Conservation (phyloP, 2,113 vertebrate species). For the Capreolus pygargus region DNA sequence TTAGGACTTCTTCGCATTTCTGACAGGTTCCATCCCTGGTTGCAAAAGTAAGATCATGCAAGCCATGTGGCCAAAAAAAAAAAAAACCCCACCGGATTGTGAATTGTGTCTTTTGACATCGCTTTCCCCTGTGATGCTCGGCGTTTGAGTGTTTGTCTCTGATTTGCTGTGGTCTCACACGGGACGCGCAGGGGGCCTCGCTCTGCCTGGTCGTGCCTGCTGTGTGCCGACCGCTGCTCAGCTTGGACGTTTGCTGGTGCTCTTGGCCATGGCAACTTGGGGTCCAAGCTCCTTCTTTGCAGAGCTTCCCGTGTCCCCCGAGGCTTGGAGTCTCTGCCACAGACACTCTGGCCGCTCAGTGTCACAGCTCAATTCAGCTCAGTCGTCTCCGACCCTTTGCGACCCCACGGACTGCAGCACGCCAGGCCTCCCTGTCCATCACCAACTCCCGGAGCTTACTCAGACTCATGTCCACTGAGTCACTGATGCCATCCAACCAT, state of each 20-base stretch:
- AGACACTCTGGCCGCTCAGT: fast-evolving
- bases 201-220: too few relatives aligned
- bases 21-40: neutral
- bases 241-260: neutral
- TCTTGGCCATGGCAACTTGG: neutral
- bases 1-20: neutral
- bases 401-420: neutral
- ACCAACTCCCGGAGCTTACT: neutral
- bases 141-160: fast-evolving
- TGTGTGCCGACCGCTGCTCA: too few relatives aligned
- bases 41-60: neutral
- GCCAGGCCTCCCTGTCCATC: neutral
- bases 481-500: neutral
- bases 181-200: fast-evolving
- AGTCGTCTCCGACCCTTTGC: neutral
- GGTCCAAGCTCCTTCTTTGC: neutral
- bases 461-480: neutral
- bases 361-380: neutral
- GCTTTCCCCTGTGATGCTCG: neutral
- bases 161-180: fast-evolving
- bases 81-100: neutral
- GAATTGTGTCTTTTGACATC: too few relatives aligned
- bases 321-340: neutral
- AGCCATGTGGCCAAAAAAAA: neutral
- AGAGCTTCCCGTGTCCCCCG: fast-evolving